phyloP scores from a whole-genome alignment of 2,888 invertebrate genomes.

The Perithous albicinctus region DNA sequence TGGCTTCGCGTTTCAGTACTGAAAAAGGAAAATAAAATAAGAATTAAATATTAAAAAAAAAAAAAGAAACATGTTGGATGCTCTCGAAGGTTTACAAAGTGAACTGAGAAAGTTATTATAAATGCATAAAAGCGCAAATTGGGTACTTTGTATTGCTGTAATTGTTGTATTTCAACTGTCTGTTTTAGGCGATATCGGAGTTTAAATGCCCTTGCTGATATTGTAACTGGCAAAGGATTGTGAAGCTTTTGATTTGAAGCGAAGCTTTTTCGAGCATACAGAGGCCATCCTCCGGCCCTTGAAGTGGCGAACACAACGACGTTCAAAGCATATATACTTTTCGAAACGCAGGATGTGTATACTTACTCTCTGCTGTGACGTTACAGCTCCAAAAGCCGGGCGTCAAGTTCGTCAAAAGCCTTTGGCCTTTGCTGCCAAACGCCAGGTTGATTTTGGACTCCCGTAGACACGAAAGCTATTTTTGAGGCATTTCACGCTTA shows the following conservation, averaged over 20 bases:
- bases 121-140: neutral
- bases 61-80: neutral
- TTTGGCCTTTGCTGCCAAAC: constrained; percentile 55
- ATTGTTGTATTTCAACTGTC: neutral
- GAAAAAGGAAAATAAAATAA: neutral
- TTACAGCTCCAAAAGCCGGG: constrained; percentile 25
- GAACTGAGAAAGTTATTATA: neutral
- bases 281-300: constrained; percentile 18
- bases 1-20: neutral
- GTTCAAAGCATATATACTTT: constrained; percentile 13
- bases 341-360: constrained; percentile 20
- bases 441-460: constrained; percentile 50
- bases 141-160: neutral
- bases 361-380: constrained; percentile 8
- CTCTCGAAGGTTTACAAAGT: neutral
- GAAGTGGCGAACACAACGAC: constrained; percentile 21
- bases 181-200: neutral
- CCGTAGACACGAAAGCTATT: too few relatives aligned
- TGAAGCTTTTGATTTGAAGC: constrained; percentile 6
- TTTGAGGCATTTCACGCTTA: too few relatives aligned
- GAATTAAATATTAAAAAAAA: neutral
- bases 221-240: neutral
- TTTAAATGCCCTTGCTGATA: neutral
- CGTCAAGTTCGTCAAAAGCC: constrained; percentile 45
- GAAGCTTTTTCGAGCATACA: neutral